Percentiles rank a stretch among this genome's conserved stretches.
These are phyloP conservation scores for Nemotelus nigrinus DNA, from an alignment of 2,888 invertebrate genomes.

Conservation along the genomic window DNA sequence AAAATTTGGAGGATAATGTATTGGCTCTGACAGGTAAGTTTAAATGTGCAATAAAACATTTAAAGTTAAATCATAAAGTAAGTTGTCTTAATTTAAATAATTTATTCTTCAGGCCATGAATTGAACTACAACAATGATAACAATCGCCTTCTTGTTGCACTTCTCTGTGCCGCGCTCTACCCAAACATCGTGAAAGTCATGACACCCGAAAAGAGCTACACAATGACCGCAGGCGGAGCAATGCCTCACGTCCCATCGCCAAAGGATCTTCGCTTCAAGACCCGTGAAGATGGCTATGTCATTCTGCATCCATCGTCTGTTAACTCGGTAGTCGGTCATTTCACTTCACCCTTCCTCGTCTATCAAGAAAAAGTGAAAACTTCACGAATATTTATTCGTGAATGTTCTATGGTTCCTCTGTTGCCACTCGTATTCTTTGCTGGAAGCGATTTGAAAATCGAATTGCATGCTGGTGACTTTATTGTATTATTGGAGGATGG, in stretches of 20 bases:
- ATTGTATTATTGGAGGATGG: slow-evolving; percentile 80
- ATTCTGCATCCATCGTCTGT: slow-evolving; percentile 81
- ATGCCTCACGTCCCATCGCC: slow-evolving; percentile 77
- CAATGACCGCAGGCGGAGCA: slow-evolving; percentile 78
- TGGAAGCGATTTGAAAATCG: slow-evolving; percentile 78
- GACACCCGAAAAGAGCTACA: slow-evolving; percentile 81
- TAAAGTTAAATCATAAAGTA: background rate
- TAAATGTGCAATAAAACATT: background rate
- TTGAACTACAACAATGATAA: slow-evolving; percentile 81
- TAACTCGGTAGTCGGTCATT: slow-evolving; percentile 73
- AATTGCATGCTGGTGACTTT: slow-evolving; percentile 77
- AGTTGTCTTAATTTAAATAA: background rate
- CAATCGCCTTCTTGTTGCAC: slow-evolving; percentile 78
- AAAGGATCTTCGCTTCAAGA: slow-evolving; percentile 78
- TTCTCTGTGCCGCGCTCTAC: slow-evolving; percentile 91
- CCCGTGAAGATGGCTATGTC: slow-evolving; percentile 78
- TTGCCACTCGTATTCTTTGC: slow-evolving; percentile 77
- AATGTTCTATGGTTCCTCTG: slow-evolving; percentile 83
- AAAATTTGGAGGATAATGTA: slow-evolving; percentile 71
- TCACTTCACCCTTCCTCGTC: slow-evolving; percentile 79
- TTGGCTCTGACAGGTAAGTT: slow-evolving; percentile 70
- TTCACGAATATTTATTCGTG: slow-evolving; percentile 79
- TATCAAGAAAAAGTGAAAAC: slow-evolving; percentile 88
- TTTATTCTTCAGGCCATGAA: slow-evolving; percentile 61
- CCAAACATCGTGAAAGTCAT: slow-evolving; percentile 88